Conservation (phyloP, 2,113 vertebrate genomes). For the Colius striatus region DNA sequence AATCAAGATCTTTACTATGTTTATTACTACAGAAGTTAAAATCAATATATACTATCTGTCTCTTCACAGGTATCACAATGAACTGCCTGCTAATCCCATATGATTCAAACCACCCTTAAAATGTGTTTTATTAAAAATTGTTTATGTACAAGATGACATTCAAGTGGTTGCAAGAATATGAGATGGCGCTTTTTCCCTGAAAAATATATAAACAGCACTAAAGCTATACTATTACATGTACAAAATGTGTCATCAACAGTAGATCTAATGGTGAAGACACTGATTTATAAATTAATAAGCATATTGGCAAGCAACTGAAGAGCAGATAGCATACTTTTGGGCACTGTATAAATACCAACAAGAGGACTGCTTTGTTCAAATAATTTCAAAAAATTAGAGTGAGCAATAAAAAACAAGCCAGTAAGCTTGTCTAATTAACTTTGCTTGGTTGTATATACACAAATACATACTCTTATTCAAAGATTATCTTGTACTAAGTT, state of each 20-base stretch:
- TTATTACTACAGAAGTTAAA: conserved; percentile 45
- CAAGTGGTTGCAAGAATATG: not conserved
- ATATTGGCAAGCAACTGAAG: not conserved
- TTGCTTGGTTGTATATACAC: not conserved
- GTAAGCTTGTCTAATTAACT: not conserved
- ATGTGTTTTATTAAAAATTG: conserved; percentile 9
- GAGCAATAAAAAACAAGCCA: not conserved
- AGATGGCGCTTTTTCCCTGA: not conserved
- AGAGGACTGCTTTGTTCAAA: not conserved
- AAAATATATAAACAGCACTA: not conserved
- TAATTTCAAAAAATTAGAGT: not conserved
- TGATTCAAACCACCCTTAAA: not conserved
- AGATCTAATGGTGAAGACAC: not conserved
- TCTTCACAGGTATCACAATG: not conserved
- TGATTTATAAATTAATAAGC: conserved; percentile 9
- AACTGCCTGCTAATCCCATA: not conserved
- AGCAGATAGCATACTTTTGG: not conserved
- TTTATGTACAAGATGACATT: not conserved
- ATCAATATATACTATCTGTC: not conserved
- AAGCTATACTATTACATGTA: not conserved
- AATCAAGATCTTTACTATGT: not conserved
- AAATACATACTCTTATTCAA: not conserved
- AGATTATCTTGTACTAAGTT: not conserved
- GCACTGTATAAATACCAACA: not conserved
- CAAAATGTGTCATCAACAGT: not conserved